Conservation (phyloP, 2,888 invertebrate genomes). For the Volucella bombylans region DNA sequence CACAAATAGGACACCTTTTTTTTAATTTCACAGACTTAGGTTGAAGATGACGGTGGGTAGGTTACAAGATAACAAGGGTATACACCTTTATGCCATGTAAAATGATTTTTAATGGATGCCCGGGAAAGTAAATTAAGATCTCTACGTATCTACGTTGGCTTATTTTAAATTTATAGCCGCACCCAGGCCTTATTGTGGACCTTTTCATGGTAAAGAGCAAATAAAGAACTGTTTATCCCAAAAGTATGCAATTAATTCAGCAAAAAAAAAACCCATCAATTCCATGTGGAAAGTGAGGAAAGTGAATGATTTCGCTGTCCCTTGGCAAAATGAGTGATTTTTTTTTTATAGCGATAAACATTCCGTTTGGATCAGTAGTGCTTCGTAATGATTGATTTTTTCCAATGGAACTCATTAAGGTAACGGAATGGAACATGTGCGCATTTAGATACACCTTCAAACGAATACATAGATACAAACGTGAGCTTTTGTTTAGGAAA, state of each 20-base stretch:
- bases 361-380: slow-evolving; percentile 7
- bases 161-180: slow-evolving; percentile 26
- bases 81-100: slow-evolving; percentile 32
- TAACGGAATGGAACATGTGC: slow-evolving; percentile 7
- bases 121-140: slow-evolving; percentile 28
- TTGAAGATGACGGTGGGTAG: slow-evolving; percentile 26
- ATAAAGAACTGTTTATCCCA: slow-evolving; percentile 13
- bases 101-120: slow-evolving; percentile 41
- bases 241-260: background rate
- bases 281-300: too few species aligned
- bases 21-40: background rate
- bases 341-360: slow-evolving; percentile 20
- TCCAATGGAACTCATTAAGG: slow-evolving; percentile 16
- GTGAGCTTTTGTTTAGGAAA: background rate
- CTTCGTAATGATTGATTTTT: slow-evolving; percentile 2
- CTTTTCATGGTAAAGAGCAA: background rate
- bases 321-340: background rate
- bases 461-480: slow-evolving; percentile 4
- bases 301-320: background rate
- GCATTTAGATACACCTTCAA: slow-evolving; percentile 1
- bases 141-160: slow-evolving; percentile 22
- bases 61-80: slow-evolving; percentile 43
- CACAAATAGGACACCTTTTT: slow-evolving; percentile 12
- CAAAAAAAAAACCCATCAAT: too few species aligned
- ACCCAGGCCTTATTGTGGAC: background rate